Percentiles rank a stretch among this genome's conserved stretches.
Evolutionary conservation across 1,140 invertebrate genomes (phyloP).

Genomic region (Drosophila mojavensis): DNA sequence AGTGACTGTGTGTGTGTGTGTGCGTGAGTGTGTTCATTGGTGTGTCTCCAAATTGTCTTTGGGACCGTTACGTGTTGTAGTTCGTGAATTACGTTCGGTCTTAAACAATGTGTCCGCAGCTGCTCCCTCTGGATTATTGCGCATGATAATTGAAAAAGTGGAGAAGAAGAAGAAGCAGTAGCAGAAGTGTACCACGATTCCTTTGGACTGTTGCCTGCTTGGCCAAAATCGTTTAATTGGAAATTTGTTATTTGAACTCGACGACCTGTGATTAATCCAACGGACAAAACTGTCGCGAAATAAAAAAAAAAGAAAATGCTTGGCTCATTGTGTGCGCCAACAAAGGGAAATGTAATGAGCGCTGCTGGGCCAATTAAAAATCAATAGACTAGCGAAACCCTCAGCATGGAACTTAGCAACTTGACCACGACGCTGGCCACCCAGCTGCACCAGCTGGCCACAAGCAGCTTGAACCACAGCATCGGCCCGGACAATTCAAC

Average conservation of each 20-base stretch:
- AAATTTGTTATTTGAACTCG: constrained; percentile 73
- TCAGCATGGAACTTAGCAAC: constrained; percentile 15
- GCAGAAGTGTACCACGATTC: background rate
- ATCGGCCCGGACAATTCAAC: constrained; percentile 7
- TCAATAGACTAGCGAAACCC: constrained; percentile 12
- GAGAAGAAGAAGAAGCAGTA: background rate
- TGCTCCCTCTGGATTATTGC: constrained; percentile 46
- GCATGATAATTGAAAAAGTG: constrained; percentile 68
- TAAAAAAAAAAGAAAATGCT: constrained; percentile 17
- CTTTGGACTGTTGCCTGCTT: constrained; percentile 16
- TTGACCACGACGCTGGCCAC: constrained; percentile 8
- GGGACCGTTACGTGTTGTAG: constrained; percentile 28
- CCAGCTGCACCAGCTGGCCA: constrained; percentile 2
- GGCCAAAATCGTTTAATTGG: constrained; percentile 66
- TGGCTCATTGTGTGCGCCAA: constrained; percentile 30
- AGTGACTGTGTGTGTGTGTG: constrained; percentile 1
- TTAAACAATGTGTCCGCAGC: constrained; percentile 12
- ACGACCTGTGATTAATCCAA: constrained; percentile 59
- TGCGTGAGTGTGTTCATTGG: constrained; percentile 34
- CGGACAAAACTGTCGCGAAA: constrained; percentile 10
- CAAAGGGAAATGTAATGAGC: constrained; percentile 55
- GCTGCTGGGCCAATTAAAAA: constrained; percentile 28
- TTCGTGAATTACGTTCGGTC: constrained; percentile 20
- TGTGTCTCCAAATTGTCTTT: constrained; percentile 58
- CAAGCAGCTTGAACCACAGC: constrained; percentile 5